Percentiles rank a stretch among this genome's conserved stretches.
These are phyloP conservation scores for Sinonovacula constricta DNA, from an alignment of 1,140 invertebrate genomes.

Conservation along the genomic window DNA sequence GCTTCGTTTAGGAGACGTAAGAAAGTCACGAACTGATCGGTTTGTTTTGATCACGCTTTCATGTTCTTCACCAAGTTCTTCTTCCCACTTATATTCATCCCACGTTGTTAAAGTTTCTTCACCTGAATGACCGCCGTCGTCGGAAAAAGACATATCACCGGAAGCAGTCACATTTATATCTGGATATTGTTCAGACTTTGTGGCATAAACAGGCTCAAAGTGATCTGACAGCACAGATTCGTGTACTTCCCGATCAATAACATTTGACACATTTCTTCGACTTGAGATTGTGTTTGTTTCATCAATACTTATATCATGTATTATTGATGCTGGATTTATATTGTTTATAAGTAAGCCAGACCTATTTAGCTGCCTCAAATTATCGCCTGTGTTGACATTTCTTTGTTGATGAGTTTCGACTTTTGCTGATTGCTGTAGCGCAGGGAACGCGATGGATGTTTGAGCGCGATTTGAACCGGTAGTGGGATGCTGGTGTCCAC, in stretches of 20 bases:
- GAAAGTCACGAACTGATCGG: slow-evolving; percentile 56
- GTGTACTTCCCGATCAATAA: slow-evolving; percentile 8
- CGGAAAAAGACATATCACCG: slow-evolving; percentile 38
- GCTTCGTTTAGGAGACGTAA: slow-evolving; percentile 11
- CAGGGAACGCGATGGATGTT: background rate
- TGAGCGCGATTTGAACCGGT: background rate
- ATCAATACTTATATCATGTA: slow-evolving; percentile 20
- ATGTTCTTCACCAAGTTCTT: slow-evolving; percentile 61
- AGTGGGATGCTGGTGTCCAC: background rate
- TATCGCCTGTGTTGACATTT: slow-evolving; percentile 8
- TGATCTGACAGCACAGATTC: background rate
- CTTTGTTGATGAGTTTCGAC: slow-evolving; percentile 7
- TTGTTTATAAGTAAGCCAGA: background rate
- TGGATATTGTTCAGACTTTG: background rate
- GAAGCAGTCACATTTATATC: slow-evolving; percentile 1
- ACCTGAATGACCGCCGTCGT: too few relatives aligned
- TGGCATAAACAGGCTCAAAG: slow-evolving; percentile 8
- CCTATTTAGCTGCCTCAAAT: slow-evolving; percentile 11
- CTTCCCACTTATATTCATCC: slow-evolving; percentile 62
- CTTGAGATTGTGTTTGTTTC: background rate
- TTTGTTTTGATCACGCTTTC: slow-evolving; percentile 53
- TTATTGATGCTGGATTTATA: background rate
- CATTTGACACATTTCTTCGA: background rate
- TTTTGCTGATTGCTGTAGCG: background rate
- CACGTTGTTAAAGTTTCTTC: slow-evolving; percentile 53